phyloP scores from a whole-genome alignment of 2,113 vertebrate genomes.

The Colistium nudipinnis region DNA sequence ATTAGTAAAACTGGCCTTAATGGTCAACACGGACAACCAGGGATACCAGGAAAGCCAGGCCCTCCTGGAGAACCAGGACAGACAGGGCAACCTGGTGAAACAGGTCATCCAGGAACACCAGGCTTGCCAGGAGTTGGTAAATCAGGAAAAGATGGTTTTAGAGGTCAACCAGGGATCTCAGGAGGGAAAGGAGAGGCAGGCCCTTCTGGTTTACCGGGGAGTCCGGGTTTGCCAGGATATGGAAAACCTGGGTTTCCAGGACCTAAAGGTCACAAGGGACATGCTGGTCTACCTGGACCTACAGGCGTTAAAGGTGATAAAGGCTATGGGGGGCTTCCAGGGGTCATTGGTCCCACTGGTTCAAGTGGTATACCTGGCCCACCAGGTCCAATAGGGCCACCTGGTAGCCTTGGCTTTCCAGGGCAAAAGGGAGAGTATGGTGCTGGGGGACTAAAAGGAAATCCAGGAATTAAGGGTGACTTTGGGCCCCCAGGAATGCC shows the following conservation, averaged over 20 bases:
- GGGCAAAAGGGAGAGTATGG: conserved; percentile 92
- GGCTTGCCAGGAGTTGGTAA: conserved; percentile 90
- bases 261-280: conserved; percentile 89
- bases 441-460: conserved; percentile 83
- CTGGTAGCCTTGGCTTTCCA: conserved; percentile 88
- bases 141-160: conserved; percentile 89
- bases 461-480: conserved; percentile 87
- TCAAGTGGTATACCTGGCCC: conserved; percentile 88
- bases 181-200: conserved; percentile 86
- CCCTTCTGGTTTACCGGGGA: conserved; percentile 85
- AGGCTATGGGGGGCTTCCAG: conserved; percentile 86
- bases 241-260: conserved; percentile 93
- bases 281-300: conserved; percentile 85
- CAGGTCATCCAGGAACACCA: conserved; percentile 86
- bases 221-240: conserved; percentile 88
- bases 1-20: conserved; percentile 89
- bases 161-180: conserved; percentile 87
- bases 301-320: conserved; percentile 90
- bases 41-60: conserved; percentile 88
- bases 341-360: conserved; percentile 86
- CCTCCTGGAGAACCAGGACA: conserved; percentile 86
- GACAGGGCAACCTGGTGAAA: conserved; percentile 83
- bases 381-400: conserved; percentile 88
- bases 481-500: conserved; percentile 87
- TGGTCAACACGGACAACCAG: conserved; percentile 90